Base-by-base conservation (phyloP, 2,888 invertebrate species). In the Drosophila acutilabella region DNA sequence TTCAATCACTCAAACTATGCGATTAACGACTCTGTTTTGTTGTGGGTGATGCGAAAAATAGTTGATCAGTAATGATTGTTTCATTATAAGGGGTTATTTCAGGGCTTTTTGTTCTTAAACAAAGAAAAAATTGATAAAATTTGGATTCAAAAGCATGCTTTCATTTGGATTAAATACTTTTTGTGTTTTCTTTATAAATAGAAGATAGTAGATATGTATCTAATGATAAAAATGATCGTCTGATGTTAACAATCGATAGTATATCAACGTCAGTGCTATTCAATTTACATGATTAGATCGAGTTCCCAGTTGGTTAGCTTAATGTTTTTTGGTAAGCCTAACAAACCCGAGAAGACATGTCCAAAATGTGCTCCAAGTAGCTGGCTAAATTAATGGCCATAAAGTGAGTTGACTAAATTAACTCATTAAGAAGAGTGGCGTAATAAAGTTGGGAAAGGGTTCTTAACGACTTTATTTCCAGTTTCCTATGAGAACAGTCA, bases 321-420 rank as follows among this genome's bases (percentile, higher is more conserved):
- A 50, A 14, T 51, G 41, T 13, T 26, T 47, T 10, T 14, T 6
- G 11, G 8, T 3, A 2, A 45, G 40, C 18, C 26, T 14, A 33
- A 45, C 48, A 50, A 16, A 16, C 20, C 20, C 6, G 6, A 1
- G 1, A 2, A 51, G 38, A 48, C 33, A 38, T 18, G 42, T 38
- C 36, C 18, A 54, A 11, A 14, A 30, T 44, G n/a, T n/a, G 40
- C 33, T 51, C 41, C 38, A 57, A 42, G 48, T 33, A 57, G 51
- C 57, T 33, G 30, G 30, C 64, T 33, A 57, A 60, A 68, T 74
- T 64, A 74, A 78, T 74, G 74, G 51, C 47, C 64, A 75, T 78
- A 64, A 75, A 74, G 61, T 65, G 69, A 78, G 64, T 65, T 75
- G 64, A 69, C 74, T 57, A 52, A 74, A 75, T 69, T 61, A 78